Conservation (phyloP, 2,113 vertebrate species). For the Podarcis muralis region DNA sequence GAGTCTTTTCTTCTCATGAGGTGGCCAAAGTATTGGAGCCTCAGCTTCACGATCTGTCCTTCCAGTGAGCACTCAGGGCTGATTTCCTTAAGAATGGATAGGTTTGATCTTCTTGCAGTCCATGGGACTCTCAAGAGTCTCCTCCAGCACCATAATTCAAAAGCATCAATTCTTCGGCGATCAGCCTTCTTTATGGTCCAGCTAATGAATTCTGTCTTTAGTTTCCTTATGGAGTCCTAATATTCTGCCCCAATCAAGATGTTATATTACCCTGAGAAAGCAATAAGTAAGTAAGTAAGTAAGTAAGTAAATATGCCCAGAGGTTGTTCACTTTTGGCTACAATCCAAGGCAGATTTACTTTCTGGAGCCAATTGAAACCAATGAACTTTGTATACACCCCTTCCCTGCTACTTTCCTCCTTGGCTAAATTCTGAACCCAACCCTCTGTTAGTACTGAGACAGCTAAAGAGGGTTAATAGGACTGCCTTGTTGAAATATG, state of each 20-base stretch:
- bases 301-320: background rate
- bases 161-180: too few relatives aligned
- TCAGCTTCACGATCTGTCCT: background rate
- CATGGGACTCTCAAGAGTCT: too few relatives aligned
- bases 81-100: too few relatives aligned
- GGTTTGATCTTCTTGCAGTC: background rate
- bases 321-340: background rate
- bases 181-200: too few relatives aligned
- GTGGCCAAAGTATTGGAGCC: background rate
- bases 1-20: background rate
- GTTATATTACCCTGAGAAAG: background rate
- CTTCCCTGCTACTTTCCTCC: too few relatives aligned
- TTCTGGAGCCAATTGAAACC: background rate
- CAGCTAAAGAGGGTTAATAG: background rate
- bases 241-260: rapidly evolving
- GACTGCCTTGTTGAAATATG: background rate
- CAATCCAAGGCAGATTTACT: background rate
- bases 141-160: too few relatives aligned
- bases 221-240: background rate
- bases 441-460: background rate
- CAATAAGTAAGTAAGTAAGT: background rate
- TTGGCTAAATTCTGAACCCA: too few relatives aligned
- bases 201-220: background rate
- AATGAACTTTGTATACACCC: background rate
- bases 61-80: background rate